phyloP scores from a whole-genome alignment of 35 echinoderm and acorn worm genomes.

The Ptychodera flava region DNA sequence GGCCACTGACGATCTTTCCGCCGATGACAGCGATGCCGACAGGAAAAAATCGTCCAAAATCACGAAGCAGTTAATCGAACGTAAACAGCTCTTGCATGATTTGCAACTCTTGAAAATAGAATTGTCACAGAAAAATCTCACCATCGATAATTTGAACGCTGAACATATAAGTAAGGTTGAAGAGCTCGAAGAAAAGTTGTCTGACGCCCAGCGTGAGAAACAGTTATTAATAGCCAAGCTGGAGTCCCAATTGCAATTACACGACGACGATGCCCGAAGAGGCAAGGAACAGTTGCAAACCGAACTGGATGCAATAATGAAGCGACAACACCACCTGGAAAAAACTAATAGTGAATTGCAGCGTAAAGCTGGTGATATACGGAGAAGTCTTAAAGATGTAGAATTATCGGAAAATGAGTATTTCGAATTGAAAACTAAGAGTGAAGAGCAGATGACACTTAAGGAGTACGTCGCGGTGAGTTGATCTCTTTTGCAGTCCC shows the following conservation, averaged over 20 bases:
- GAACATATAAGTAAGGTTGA: slow-evolving; percentile 74
- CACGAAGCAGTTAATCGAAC: slow-evolving; percentile 90
- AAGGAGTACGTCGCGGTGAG: slow-evolving; percentile 78
- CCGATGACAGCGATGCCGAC: slow-evolving; percentile 48
- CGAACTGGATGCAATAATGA: slow-evolving; percentile 63
- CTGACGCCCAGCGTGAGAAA: slow-evolving; percentile 57
- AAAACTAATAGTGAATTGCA: slow-evolving; percentile 67
- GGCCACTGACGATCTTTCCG: slow-evolving; percentile 76
- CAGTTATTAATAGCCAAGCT: slow-evolving; percentile 82
- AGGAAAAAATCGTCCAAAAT: slow-evolving; percentile 35
- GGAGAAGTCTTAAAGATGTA: slow-evolving; percentile 55
- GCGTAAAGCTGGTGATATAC: slow-evolving; percentile 50
- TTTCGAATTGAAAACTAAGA: slow-evolving; percentile 32
- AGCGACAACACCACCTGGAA: slow-evolving; percentile 69
- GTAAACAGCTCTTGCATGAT: slow-evolving; percentile 89
- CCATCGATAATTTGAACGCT: slow-evolving; percentile 79
- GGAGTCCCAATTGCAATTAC: slow-evolving; percentile 76
- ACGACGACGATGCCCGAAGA: slow-evolving; percentile 57
- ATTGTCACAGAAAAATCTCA: slow-evolving; percentile 80
- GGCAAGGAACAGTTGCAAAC: slow-evolving; percentile 46
- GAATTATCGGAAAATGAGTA: slow-evolving; percentile 67
- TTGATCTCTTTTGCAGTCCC: neutral
- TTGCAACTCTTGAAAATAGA: slow-evolving; percentile 87
- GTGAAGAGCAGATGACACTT: slow-evolving; percentile 53
- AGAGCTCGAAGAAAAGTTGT: slow-evolving; percentile 79